These are phyloP conservation scores for Triplophysa tibetana DNA, from an alignment of 2,113 vertebrate species.

Conservation along the genomic window DNA sequence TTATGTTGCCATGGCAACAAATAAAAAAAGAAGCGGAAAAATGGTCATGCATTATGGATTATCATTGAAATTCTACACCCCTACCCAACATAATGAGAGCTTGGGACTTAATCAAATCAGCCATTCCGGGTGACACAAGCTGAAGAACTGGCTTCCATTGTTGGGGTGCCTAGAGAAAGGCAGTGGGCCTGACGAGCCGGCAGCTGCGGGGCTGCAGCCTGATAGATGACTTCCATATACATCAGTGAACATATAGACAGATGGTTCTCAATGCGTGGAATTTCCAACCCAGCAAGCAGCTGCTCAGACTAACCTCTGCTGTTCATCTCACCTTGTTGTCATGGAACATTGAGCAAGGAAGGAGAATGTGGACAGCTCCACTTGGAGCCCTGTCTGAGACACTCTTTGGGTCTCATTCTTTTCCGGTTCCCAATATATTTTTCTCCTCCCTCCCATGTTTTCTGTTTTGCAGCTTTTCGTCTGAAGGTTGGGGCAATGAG, in stretches of 20 bases:
- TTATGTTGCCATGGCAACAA: slow-evolving; percentile 99
- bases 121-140: slow-evolving; percentile 98
- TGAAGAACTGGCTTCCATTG: slow-evolving; percentile 94
- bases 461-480: slow-evolving; percentile 20
- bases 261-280: slow-evolving; percentile 96
- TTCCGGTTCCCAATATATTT: slow-evolving; percentile 26
- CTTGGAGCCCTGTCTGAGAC: slow-evolving; percentile 50
- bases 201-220: slow-evolving; percentile 89
- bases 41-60: slow-evolving; percentile 99
- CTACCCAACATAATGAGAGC: slow-evolving; percentile 99
- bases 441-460: neutral
- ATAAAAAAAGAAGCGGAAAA: slow-evolving; percentile 52
- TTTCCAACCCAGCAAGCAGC: slow-evolving; percentile 95
- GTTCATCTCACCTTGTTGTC: slow-evolving; percentile 96
- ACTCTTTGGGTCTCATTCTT: slow-evolving; percentile 29
- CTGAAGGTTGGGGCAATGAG: slow-evolving; percentile 36
- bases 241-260: slow-evolving; percentile 95
- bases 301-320: slow-evolving; percentile 92
- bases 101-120: slow-evolving; percentile 99
- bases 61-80: slow-evolving; percentile 99
- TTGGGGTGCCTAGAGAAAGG: slow-evolving; percentile 72
- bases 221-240: slow-evolving; percentile 97
- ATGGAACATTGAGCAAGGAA: slow-evolving; percentile 87
- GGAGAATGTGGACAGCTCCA: slow-evolving; percentile 81
- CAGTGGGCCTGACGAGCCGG: slow-evolving; percentile 79